Evolutionary conservation across 2,797 vertebrate genomes (phyloP).

Genomic region (Pitangus sulphuratus): DNA sequence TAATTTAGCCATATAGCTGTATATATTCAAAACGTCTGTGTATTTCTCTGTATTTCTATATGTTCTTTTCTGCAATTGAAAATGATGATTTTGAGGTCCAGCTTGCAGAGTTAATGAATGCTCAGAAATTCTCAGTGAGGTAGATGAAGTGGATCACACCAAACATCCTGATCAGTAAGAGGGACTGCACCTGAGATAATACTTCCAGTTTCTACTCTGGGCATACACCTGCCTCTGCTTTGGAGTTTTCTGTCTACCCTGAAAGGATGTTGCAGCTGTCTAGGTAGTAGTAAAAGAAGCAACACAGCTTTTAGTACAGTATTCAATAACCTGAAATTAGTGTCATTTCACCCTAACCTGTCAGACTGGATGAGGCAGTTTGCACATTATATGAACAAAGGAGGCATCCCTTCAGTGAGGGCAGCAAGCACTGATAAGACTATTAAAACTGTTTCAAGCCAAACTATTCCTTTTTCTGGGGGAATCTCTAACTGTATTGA

Average conservation of each 20-base stretch:
- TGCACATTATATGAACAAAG: conserved; percentile 25
- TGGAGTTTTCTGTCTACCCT: background rate
- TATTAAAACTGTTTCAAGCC: background rate
- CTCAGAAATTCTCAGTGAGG: background rate
- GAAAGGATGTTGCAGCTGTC: background rate
- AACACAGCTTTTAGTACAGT: background rate
- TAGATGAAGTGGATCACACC: background rate
- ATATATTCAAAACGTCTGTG: background rate
- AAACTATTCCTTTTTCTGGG: background rate
- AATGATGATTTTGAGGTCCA: background rate
- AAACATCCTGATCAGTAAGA: background rate
- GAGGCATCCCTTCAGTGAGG: background rate
- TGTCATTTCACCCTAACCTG: conserved; percentile 22
- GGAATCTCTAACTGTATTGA: background rate
- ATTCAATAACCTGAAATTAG: conserved; percentile 22
- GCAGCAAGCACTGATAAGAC: conserved; percentile 11
- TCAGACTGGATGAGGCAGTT: conserved; percentile 14
- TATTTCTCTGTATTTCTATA: background rate
- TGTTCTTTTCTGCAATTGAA: background rate
- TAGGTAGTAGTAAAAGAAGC: conserved; percentile 11
- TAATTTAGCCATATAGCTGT: background rate
- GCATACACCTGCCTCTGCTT: background rate
- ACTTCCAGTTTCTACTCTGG: background rate
- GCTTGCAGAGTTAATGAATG: background rate
- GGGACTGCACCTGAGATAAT: background rate